Base-by-base conservation (phyloP, 2,888 invertebrate genomes). In the Melieria omissa region DNA sequence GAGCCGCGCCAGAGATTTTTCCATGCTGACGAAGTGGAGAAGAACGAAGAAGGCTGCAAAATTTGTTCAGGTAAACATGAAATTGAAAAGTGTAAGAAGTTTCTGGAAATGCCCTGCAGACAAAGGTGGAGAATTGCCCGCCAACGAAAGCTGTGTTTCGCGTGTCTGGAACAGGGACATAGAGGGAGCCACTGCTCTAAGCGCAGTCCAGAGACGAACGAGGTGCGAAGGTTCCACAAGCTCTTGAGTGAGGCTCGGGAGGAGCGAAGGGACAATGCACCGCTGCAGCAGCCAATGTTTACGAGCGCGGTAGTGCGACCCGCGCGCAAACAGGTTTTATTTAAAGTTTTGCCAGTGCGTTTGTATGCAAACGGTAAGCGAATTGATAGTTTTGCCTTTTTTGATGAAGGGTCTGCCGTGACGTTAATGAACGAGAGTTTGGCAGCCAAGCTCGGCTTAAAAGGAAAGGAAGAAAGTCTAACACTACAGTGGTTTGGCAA, bases 401-500 rank as follows among this genome's bases (percentile, higher is more conserved):
- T 61, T 10, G 61, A 58, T 58, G 58, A 58, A 41, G 58, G 58
- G 58, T 58, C 58, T 6, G 58, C 58, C 10, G 42, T 58, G 14
- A 45, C 61, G 6, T 41, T 61, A 10, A 61, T 61, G n/a, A 61
- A 61, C 14, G 6, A 45, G 10, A 14, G 12, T 10, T 61, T 61
- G 9, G 61, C 44, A 42, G 12, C 12, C 2, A 42, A 14, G 5
- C 61, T 61, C 8, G 61, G 61, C 10, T 49, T 64, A 29, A 29
- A 29, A n/a, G 41, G 16, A 41, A 52, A 29, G 4, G 49, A 4
- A 6, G 70, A 74, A 10, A 55, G 52, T 2, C 70, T 76, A 42
- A 75, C 65, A 0, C 45, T 76, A 8, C 72, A 75, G 58, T 76
- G 75, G 75, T 74, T 74, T 47, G 73, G 73, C 4, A 72, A 73